These are phyloP conservation scores for Cecropterus lyciades DNA, from an alignment of 1,140 invertebrate genomes.

Conservation along the genomic window DNA sequence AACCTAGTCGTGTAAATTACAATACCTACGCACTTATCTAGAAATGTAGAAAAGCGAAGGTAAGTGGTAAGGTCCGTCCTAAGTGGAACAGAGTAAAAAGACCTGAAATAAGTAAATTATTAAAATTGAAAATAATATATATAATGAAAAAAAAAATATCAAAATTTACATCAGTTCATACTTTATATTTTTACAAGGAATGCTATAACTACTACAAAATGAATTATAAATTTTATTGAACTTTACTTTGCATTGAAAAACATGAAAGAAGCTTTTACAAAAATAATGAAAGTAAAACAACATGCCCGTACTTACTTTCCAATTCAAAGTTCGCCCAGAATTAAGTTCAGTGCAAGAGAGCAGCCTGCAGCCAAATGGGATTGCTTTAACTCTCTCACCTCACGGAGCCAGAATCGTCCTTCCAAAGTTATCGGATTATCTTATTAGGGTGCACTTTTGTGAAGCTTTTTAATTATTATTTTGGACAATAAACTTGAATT, in stretches of 20 bases:
- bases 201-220: not conserved
- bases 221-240: not conserved
- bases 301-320: slow-evolving; percentile 45
- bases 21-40: too few relatives aligned
- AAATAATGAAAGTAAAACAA: slow-evolving; percentile 42
- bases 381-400: slow-evolving; percentile 46
- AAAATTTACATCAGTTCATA: too few relatives aligned
- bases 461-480: not conserved
- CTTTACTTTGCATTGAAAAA: not conserved
- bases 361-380: slow-evolving; percentile 44
- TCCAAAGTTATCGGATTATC: slow-evolving; percentile 38
- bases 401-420: slow-evolving; percentile 36
- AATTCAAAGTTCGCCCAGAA: slow-evolving; percentile 55
- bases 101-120: too few relatives aligned
- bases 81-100: too few relatives aligned
- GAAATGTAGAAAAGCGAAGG: too few relatives aligned
- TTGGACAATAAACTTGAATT: too few relatives aligned
- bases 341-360: slow-evolving; percentile 47
- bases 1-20: too few relatives aligned
- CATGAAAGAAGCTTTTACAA: not conserved
- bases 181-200: too few relatives aligned
- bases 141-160: too few relatives aligned
- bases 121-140: too few relatives aligned
- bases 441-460: slow-evolving; percentile 7
- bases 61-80: too few relatives aligned